phyloP scores from a whole-genome alignment of 2,113 vertebrate genomes.

The Scolopax mira region DNA sequence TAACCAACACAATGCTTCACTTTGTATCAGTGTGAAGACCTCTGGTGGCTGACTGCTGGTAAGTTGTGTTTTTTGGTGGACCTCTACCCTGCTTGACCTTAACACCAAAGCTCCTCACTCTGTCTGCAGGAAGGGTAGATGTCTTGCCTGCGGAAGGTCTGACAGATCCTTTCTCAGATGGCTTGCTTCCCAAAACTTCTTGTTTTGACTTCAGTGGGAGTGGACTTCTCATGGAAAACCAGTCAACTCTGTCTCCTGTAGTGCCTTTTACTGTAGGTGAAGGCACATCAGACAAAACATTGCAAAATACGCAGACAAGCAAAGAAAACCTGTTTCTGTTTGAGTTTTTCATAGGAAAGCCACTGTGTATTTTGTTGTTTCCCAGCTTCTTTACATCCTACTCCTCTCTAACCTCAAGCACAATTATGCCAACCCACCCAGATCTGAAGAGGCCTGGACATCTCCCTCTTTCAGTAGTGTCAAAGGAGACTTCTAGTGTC shows the following conservation, averaged over 20 bases:
- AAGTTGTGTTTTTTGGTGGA: background rate
- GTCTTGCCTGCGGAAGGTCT: background rate
- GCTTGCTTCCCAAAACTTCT: background rate
- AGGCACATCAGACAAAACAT: background rate
- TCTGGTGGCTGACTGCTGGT: background rate
- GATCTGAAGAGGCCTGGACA: background rate
- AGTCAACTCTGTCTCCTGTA: fast-evolving
- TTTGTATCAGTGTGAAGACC: fast-evolving
- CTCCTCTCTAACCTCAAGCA: background rate
- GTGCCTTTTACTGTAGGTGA: background rate
- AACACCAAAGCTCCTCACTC: background rate
- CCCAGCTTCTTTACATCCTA: background rate
- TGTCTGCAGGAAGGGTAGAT: background rate
- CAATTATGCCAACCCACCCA: too few relatives aligned
- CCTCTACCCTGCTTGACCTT: background rate
- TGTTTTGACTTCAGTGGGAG: background rate
- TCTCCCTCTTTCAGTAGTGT: background rate
- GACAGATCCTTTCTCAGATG: background rate
- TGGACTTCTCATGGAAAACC: fast-evolving
- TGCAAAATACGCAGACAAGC: fast-evolving
- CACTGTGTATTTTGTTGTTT: background rate
- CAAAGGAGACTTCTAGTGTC: background rate
- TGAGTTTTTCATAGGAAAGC: fast-evolving
- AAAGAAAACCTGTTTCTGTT: background rate
- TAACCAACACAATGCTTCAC: fast-evolving